Evolutionary conservation across 2,797 vertebrate genomes (phyloP).

Genomic region (Propithecus deckenii): DNA sequence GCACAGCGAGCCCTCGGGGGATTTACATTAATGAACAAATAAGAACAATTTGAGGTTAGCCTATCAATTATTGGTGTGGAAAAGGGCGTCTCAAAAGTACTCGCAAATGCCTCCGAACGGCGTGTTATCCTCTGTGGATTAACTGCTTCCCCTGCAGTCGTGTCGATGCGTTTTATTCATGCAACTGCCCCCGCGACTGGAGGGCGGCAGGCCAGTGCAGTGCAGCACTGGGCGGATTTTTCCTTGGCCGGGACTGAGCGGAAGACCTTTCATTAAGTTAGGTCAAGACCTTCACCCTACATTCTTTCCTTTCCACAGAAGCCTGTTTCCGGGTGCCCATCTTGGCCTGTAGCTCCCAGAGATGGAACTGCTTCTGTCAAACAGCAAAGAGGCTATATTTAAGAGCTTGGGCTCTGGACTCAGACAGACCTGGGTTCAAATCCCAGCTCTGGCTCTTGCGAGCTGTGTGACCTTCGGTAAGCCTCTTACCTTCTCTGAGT

Average conservation of each 20-base stretch:
- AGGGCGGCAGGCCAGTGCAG: background rate
- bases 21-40: constrained; percentile 67
- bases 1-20: constrained; percentile 24
- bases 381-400: background rate
- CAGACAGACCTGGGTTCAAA: background rate
- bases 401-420: background rate
- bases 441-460: background rate
- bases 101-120: background rate
- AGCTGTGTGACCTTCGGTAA: background rate
- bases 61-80: constrained; percentile 56
- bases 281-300: background rate
- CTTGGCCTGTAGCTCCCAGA: background rate
- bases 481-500: background rate
- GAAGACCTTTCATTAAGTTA: background rate
- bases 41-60: constrained; percentile 56
- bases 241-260: rapidly evolving
- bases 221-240: background rate
- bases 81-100: background rate
- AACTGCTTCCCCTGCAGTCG: background rate
- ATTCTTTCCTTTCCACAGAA: background rate
- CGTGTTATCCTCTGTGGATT: background rate
- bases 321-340: background rate
- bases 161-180: background rate
- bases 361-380: background rate
- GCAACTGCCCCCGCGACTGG: background rate